phyloP scores from a whole-genome alignment of 1,140 invertebrate species.

The Diprion similis region DNA sequence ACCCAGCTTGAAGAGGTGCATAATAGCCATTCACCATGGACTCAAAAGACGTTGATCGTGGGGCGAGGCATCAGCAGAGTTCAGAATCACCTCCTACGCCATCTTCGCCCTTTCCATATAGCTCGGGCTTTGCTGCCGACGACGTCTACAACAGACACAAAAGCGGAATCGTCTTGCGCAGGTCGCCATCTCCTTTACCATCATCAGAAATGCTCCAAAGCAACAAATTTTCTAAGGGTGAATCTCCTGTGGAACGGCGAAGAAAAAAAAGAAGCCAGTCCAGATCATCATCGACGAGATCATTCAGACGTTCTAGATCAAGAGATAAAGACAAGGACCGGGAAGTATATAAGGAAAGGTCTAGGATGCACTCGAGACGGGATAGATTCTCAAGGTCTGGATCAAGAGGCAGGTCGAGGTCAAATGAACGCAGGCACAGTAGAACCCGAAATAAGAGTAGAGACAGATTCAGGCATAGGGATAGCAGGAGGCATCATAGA shows the following conservation, averaged over 20 bases:
- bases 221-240: neutral
- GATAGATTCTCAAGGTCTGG: slow-evolving; percentile 44
- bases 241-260: neutral
- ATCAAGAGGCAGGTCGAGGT: slow-evolving; percentile 28
- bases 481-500: slow-evolving; percentile 45
- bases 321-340: slow-evolving; percentile 39
- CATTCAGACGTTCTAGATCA: slow-evolving; percentile 47
- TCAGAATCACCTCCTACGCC: slow-evolving; percentile 49
- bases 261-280: slow-evolving; percentile 27
- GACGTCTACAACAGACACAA: slow-evolving; percentile 46
- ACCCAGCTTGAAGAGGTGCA: neutral
- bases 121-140: slow-evolving; percentile 37
- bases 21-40: slow-evolving; percentile 34
- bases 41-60: slow-evolving; percentile 42
- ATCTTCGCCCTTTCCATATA: slow-evolving; percentile 53
- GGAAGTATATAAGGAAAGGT: slow-evolving; percentile 33
- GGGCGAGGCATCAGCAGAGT: slow-evolving; percentile 32
- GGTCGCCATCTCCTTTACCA: neutral
- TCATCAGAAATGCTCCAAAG: slow-evolving; percentile 8
- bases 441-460: slow-evolving; percentile 49
- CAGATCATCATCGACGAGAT: slow-evolving; percentile 39
- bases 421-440: slow-evolving; percentile 44
- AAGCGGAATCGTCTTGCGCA: neutral
- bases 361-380: slow-evolving; percentile 45
- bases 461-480: slow-evolving; percentile 44